Evolutionary conservation across 2,888 invertebrate species (phyloP).

Genomic region (Agrypnus murinus): DNA sequence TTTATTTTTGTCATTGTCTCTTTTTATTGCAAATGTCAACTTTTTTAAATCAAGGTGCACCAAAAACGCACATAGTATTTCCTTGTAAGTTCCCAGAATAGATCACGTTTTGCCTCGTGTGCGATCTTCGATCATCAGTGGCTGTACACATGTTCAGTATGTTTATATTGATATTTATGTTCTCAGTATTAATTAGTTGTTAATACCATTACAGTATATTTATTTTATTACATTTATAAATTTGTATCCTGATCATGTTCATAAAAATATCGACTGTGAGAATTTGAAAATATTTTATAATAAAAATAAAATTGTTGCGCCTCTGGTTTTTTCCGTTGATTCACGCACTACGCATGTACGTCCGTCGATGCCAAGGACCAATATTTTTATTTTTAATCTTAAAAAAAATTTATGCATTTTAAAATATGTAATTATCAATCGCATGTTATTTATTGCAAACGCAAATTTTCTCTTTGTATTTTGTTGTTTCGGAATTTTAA

Average conservation of each 20-base stretch:
- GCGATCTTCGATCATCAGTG: conserved; percentile 26
- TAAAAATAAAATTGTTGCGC: no score
- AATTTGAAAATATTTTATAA: no score
- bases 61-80: conserved; percentile 8
- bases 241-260: no score
- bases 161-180: not conserved
- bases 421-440: no score
- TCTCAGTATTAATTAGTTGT: no score
- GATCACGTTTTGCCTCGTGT: conserved; percentile 19
- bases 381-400: conserved; percentile 30
- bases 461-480: no score
- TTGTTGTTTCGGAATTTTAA: no score
- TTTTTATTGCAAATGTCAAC: not conserved
- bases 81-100: conserved; percentile 42
- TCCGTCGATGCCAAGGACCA: conserved; percentile 33
- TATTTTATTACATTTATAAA: no score
- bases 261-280: no score
- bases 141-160: conserved; percentile 21
- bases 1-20: not conserved
- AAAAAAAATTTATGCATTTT: conserved; percentile 29
- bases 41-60: conserved; percentile 17
- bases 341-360: not conserved
- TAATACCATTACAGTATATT: no score
- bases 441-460: no score
- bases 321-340: not conserved